Conservation (phyloP, 1,140 invertebrate species). For the Diabrotica virgifera region DNA sequence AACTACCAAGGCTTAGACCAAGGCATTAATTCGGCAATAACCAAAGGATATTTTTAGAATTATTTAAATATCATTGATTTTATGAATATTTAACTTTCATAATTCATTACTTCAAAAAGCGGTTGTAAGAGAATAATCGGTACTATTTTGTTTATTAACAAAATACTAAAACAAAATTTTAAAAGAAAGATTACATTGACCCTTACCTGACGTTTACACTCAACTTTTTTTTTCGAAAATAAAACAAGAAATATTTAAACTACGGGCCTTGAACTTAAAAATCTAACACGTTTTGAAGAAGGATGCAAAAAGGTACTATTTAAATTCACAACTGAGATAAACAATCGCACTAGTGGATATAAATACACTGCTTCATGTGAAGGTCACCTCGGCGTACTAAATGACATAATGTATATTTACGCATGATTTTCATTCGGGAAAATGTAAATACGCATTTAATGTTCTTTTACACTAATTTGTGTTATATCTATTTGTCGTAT, state of each 20-base stretch:
- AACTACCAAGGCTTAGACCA: no score
- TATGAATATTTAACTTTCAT: no score
- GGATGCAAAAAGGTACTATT: background rate
- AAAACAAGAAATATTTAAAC: background rate
- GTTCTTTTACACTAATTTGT: no score
- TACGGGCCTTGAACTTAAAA: background rate
- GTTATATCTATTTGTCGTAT: no score
- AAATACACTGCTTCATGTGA: background rate
- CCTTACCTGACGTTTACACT: constrained; percentile 10
- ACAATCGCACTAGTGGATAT: background rate
- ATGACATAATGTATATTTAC: no score
- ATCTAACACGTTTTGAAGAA: constrained; percentile 1
- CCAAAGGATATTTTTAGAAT: no score
- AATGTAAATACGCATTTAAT: no score
- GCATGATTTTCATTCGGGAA: no score
- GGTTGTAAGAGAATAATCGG: background rate
- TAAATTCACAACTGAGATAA: background rate
- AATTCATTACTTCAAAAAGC: no score
- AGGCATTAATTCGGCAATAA: no score
- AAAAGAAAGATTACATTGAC: background rate
- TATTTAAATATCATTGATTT: no score
- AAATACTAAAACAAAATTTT: background rate
- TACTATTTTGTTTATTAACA: background rate
- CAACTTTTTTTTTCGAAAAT: constrained; percentile 14
- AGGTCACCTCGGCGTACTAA: background rate